Base-by-base conservation (phyloP, 2,888 invertebrate species). In the Operophtera brumata region DNA sequence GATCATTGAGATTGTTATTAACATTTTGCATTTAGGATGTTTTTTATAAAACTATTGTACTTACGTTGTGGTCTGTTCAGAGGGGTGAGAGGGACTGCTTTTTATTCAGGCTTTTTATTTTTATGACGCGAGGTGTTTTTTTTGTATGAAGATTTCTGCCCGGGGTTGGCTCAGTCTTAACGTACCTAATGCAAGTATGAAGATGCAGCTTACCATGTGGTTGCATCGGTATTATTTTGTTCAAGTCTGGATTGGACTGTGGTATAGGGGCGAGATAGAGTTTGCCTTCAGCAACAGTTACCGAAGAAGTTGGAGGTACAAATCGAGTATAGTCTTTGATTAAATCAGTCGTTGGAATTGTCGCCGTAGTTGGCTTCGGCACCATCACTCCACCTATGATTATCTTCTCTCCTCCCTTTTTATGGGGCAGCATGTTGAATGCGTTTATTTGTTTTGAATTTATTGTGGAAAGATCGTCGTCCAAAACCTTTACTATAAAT, bases 401-500 rank as follows among this genome's bases (percentile, higher is more conserved):
- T 41, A 88, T 82, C 59, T 80, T 84, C 59, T 86, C 83, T 34
- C 48, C 66, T 35, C 63, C 62, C 54, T 73, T 77, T 11, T 75
- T 73, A 11, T 63, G 35, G 2, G 81, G 73, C 52, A 77, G 73
- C 61, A 89, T 85, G 57, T 88, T 86, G 10, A 88, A 69, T 44
- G 84, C 88, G 36, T 80, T 68, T 25, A 88, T 62, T 62, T 73
- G 70, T 41, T 77, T 76, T 9, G 70, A 53, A 12, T 54, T 71
- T 9, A 73, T 48, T 32, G 80, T 73, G 43, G 79, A 62, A 36
- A 80, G 37, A 28, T 85, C 86, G 32, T 90, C 90, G 57, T 90
- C 90, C 53, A 87, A 78, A 58, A 90, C 82, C 71, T 89, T 84
- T n/a, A 90, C 86, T 58, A 90, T 70, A 57, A 90, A 90, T 61